Percentiles rank a stretch among this genome's conserved stretches.
Conservation (phyloP, 2,797 vertebrate genomes). For the Sebastes iracundus region DNA sequence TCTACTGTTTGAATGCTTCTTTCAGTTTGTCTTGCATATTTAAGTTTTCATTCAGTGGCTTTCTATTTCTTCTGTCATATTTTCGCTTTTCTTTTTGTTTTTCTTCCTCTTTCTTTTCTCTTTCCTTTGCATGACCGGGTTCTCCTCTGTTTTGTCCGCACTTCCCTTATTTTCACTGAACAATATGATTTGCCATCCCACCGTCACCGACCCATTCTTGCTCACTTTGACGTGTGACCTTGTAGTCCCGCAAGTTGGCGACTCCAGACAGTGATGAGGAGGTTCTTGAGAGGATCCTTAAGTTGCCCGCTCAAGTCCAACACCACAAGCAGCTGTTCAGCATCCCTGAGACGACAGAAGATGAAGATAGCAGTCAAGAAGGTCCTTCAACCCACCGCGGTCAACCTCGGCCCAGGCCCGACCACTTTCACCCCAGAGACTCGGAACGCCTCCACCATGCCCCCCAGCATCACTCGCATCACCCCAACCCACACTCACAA, state of each 20-base stretch:
- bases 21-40: conserved; percentile 21
- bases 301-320: conserved; percentile 86
- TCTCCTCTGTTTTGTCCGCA: conserved; percentile 39
- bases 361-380: conserved; percentile 83
- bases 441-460: conserved; percentile 34
- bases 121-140: conserved; percentile 48
- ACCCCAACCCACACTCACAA: conserved; percentile 22
- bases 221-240: conserved; percentile 49
- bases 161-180: conserved; percentile 38
- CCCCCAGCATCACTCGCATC: conserved; percentile 34
- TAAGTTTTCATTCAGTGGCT: neutral
- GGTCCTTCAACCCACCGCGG: conserved; percentile 53
- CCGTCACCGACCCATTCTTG: conserved; percentile 38
- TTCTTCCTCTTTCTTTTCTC: conserved; percentile 61
- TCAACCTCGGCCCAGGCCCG: conserved; percentile 25
- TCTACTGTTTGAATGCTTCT: conserved; percentile 29
- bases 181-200: conserved; percentile 1
- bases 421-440: conserved; percentile 32
- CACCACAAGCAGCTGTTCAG: conserved; percentile 91
- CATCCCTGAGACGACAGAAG: conserved; percentile 93
- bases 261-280: conserved; percentile 94
- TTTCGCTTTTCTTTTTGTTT: conserved; percentile 44
- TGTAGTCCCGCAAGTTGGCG: conserved; percentile 77
- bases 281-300: conserved; percentile 90
- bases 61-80: conserved; percentile 39